These are phyloP conservation scores for Macrocentrus cingulum DNA, from an alignment of 1,140 invertebrate genomes.

Conservation along the genomic window DNA sequence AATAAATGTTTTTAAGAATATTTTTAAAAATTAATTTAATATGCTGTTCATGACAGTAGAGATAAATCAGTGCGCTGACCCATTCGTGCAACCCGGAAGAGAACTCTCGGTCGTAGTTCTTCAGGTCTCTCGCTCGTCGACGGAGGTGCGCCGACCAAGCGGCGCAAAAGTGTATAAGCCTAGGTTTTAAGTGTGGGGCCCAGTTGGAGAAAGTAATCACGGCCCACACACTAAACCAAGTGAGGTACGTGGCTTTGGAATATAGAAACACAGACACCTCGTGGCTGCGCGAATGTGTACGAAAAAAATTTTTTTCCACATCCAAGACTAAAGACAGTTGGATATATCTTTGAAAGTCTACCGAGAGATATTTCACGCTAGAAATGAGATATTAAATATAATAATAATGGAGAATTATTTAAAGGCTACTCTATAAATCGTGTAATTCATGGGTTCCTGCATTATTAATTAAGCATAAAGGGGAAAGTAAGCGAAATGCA, in stretches of 20 bases:
- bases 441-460: too few species aligned
- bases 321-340: too few species aligned
- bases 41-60: neutral
- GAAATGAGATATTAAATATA: too few species aligned
- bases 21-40: too few species aligned
- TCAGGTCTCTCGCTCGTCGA: conserved; percentile 35
- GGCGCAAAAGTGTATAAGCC: conserved; percentile 7
- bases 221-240: too few species aligned
- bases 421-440: too few species aligned
- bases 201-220: conserved; percentile 48
- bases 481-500: too few species aligned
- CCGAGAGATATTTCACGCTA: too few species aligned
- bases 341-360: too few species aligned
- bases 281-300: conserved; percentile 26
- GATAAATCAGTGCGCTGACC: conserved; percentile 3
- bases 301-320: conserved; percentile 7
- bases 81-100: conserved; percentile 43
- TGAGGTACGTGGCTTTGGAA: conserved; percentile 32
- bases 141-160: conserved; percentile 40
- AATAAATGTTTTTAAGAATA: too few species aligned
- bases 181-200: conserved; percentile 17
- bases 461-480: too few species aligned
- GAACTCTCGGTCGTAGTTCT: conserved; percentile 39
- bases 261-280: conserved; percentile 34
- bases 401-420: too few species aligned